Evolutionary conservation across 2,888 invertebrate genomes (phyloP).

Genomic region (Sminthurides aquaticus): DNA sequence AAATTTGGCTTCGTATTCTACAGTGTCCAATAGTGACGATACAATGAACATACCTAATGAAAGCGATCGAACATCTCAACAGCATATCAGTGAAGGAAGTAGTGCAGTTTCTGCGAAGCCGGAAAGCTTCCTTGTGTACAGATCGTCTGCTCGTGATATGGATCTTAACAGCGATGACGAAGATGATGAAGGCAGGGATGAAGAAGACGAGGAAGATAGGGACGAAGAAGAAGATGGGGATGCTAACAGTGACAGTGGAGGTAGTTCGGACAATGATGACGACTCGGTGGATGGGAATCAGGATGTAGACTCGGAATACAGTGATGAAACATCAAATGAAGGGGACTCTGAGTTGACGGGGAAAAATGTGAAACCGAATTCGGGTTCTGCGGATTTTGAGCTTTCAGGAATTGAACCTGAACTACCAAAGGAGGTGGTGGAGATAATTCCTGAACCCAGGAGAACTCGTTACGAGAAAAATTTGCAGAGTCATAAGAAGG

Average conservation of each 20-base stretch:
- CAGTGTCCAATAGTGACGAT: no score
- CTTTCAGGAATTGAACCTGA: not conserved
- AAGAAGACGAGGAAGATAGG: constrained; percentile 26
- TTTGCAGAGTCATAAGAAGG: not conserved
- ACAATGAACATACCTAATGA: not conserved
- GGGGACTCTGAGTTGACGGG: not conserved
- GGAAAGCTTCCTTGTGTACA: constrained; percentile 11
- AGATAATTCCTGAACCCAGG: no score
- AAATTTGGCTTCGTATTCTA: no score
- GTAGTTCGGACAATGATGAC: constrained; percentile 29
- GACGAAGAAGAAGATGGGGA: constrained; percentile 27
- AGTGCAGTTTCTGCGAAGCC: not conserved
- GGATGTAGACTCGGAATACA: not conserved
- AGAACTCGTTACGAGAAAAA: not conserved
- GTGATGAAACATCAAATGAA: not conserved
- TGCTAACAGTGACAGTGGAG: constrained; percentile 32
- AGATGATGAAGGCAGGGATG: constrained; percentile 24
- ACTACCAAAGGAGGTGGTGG: no score
- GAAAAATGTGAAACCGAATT: not conserved
- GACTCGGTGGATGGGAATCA: constrained; percentile 24
- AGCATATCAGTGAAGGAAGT: constrained; percentile 13
- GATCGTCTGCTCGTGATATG: constrained; percentile 13
- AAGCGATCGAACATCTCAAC: not conserved
- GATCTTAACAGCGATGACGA: constrained; percentile 26
- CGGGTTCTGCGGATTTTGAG: not conserved